Evolutionary conservation across 1,140 invertebrate genomes (phyloP).

Genomic region (Calliphora vicina): DNA sequence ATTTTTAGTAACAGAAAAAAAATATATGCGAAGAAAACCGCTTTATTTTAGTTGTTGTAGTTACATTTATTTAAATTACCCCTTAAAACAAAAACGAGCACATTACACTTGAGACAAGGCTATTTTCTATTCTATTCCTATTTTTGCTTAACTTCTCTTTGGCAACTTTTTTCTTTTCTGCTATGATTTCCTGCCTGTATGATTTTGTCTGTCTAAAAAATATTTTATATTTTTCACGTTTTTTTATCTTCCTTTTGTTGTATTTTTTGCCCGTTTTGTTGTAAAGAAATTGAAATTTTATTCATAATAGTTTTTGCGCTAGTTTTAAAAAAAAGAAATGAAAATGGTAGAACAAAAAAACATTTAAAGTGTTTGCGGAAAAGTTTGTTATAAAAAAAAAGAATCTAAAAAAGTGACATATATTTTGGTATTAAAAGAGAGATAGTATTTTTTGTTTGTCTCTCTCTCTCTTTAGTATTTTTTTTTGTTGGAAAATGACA

Average conservation of each 20-base stretch:
- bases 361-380: not conserved
- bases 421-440: not conserved
- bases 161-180: not conserved
- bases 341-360: not conserved
- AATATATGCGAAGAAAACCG: too few species aligned
- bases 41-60: too few species aligned
- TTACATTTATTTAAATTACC: constrained; percentile 8
- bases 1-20: too few species aligned
- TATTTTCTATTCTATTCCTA: not conserved
- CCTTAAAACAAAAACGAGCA: not conserved
- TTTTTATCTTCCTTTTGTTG: not conserved
- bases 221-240: not conserved
- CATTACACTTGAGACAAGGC: constrained; percentile 15
- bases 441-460: not conserved
- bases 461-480: not conserved
- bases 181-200: not conserved
- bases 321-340: not conserved
- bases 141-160: not conserved
- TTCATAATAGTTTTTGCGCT: not conserved
- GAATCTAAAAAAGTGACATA: not conserved
- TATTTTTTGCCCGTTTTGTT: not conserved
- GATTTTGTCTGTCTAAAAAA: not conserved
- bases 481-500: not conserved
- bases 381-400: not conserved
- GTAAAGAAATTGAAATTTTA: not conserved